Evolutionary conservation across 2,113 vertebrate genomes (phyloP), one percentile per base, ranked within the genome.

Genomic region (Chrysemys picta): DNA sequence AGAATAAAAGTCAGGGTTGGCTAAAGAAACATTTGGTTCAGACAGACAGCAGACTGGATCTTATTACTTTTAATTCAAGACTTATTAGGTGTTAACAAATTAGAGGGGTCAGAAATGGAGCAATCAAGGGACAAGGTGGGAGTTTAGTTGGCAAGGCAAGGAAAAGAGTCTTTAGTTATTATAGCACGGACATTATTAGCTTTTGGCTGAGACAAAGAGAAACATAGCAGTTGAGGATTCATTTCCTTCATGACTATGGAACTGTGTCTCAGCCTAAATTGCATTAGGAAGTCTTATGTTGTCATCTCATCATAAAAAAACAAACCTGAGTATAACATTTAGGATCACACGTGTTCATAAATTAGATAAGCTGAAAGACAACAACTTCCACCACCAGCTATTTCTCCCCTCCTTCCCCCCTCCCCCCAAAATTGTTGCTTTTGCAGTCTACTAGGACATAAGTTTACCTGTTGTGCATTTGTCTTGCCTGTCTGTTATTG

Each of bases 1-100:
- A 82, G 88, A 97, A 90, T 84, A 91, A 97, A 94, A 96, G 90
- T 79, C 85, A n/a, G 86, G 42, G 62, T 69, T 88, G 90, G 76
- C 92, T 94, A 93, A 38, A 89, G 82, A 93, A 95, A 89, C 92
- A 90, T 16, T 29, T 53, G 83, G 90, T 80, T 97, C 85, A 96
- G 84, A 89, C 86, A 81, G 29, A 49, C 79, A 53, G 31, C 47
- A 84, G 83, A 87, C 29, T 52, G 83, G 93, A 84, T 95, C 8
- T 56, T 85, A 94, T 75, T 84, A 83, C 92, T 95, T 89, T 89
- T 95, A 89, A 95, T 84, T 50, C 88, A 90, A 82, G 72, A 35
- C 86, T 94, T 45, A 2, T 87, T 59, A 96, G 53, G 54, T 89
- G 57, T 86, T 94, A 91, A 88, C 31, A 53, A 88, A 90, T 75